These are phyloP conservation scores for Catostomus latipinnis DNA, from an alignment of 2,797 vertebrate genomes.

Conservation along the genomic window DNA sequence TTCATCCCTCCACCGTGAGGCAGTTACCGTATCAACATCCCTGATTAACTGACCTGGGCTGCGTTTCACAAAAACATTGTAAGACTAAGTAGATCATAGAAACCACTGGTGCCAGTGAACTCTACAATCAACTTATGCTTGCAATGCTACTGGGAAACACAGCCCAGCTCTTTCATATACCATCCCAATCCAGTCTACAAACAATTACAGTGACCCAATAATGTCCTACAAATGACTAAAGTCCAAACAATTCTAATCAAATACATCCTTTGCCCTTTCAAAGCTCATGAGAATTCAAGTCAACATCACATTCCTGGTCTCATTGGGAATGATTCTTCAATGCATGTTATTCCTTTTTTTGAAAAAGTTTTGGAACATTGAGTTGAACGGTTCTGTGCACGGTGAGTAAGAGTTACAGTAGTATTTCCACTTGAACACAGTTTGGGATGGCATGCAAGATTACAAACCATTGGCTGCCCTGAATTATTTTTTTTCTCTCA, in stretches of 20 bases:
- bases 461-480: too few relatives aligned
- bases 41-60: slow-evolving; percentile 3
- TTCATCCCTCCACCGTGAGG: background rate
- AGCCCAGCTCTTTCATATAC: background rate
- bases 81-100: too few relatives aligned
- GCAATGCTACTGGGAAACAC: too few relatives aligned
- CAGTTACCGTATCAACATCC: slow-evolving; percentile 20
- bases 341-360: background rate
- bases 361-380: too few relatives aligned
- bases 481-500: too few relatives aligned
- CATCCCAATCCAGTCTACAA: slow-evolving; percentile 14
- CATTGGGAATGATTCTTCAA: background rate
- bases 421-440: too few relatives aligned
- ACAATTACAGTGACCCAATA: slow-evolving; percentile 1
- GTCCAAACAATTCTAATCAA: background rate
- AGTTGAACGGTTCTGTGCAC: too few relatives aligned
- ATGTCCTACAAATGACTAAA: background rate
- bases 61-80: too few relatives aligned
- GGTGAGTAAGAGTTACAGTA: too few relatives aligned
- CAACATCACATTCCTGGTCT: background rate
- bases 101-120: too few relatives aligned
- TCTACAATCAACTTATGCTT: too few relatives aligned
- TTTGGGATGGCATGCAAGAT: too few relatives aligned
- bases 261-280: background rate
- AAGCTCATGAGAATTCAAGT: background rate